Evolutionary conservation across 2,113 vertebrate genomes (phyloP).

Genomic region (Chlamydotis undulata): DNA sequence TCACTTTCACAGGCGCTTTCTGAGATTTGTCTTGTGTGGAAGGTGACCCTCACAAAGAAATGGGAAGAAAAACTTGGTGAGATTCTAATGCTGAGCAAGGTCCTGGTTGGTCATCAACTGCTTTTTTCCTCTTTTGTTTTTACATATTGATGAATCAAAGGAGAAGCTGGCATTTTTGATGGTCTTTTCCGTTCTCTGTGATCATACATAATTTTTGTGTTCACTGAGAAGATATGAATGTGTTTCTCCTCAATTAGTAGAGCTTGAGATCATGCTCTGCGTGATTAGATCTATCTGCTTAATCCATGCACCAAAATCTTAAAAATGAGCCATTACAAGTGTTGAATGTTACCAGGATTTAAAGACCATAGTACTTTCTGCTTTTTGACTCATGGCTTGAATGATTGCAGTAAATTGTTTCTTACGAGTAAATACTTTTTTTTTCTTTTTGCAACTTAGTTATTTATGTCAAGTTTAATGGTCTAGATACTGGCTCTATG

Average conservation of each 20-base stretch:
- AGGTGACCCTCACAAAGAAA: background rate
- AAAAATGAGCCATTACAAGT: background rate
- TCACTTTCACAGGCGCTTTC: background rate
- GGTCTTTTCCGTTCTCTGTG: background rate
- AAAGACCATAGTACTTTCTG: background rate
- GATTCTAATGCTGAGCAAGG: background rate
- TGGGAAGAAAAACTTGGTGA: background rate
- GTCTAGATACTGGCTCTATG: background rate
- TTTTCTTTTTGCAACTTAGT: background rate
- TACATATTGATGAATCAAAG: background rate
- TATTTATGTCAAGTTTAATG: background rate
- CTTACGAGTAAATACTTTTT: background rate
- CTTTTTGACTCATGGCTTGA: background rate
- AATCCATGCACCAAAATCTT: background rate
- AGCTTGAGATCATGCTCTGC: background rate
- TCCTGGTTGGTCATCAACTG: background rate
- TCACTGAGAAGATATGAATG: background rate
- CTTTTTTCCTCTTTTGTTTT: background rate
- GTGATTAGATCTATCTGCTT: background rate
- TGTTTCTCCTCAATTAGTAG: background rate
- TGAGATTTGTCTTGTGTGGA: background rate
- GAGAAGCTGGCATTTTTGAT: background rate
- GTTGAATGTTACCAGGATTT: background rate
- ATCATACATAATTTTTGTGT: background rate
- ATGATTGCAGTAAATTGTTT: background rate